Evolutionary conservation across 2,113 vertebrate species (phyloP).

Genomic region (Benitochromis conjunctus): DNA sequence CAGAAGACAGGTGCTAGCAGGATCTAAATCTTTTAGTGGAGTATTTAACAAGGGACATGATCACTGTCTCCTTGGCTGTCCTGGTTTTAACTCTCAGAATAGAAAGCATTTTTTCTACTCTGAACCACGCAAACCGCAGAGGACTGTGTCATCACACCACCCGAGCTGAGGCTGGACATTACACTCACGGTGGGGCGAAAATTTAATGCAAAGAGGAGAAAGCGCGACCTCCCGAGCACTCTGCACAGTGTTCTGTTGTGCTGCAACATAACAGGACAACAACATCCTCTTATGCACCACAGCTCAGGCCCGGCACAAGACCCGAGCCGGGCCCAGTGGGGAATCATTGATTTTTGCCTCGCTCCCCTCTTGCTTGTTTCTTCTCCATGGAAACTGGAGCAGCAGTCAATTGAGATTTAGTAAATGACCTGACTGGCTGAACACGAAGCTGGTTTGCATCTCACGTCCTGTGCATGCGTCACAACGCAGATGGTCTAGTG

Average conservation of each 20-base stretch:
- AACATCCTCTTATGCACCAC: not conserved
- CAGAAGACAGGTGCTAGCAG: not conserved
- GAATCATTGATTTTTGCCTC: conserved; percentile 20
- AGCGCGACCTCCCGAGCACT: not conserved
- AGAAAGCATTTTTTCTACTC: conserved; percentile 25
- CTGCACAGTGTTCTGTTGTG: not conserved
- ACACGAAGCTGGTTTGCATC: not conserved
- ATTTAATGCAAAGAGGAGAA: not conserved
- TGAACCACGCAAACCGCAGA: not conserved
- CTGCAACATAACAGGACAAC: not conserved
- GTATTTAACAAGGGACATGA: not conserved
- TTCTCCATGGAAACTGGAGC: conserved; percentile 63
- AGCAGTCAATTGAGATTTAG: conserved; percentile 49
- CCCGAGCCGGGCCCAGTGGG: not conserved
- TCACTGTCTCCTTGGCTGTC: conserved; percentile 21
- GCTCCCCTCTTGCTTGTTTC: conserved; percentile 1
- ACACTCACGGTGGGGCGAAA: not conserved
- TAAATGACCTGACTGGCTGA: conserved; percentile 42
- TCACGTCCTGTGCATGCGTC: conserved; percentile 16
- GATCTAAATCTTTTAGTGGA: not conserved
- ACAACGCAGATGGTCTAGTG: conserved; percentile 3
- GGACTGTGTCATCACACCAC: not conserved
- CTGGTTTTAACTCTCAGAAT: conserved; percentile 52
- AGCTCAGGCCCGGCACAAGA: not conserved
- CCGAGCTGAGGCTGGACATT: not conserved